Percentiles rank a stretch among this genome's conserved stretches.
Conservation (phyloP, 2,888 invertebrate genomes). For the Ditula angustiorana region DNA sequence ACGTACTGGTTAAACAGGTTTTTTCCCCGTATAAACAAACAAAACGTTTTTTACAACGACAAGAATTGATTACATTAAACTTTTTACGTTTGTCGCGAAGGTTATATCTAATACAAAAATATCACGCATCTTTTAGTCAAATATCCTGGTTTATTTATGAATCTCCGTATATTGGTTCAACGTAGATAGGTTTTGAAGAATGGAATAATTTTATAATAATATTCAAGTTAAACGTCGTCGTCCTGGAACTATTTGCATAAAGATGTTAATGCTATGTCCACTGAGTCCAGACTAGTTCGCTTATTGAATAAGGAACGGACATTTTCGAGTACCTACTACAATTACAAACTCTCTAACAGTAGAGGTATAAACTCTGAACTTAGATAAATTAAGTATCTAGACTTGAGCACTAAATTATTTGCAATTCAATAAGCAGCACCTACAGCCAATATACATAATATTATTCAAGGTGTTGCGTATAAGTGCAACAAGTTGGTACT, state of each 20-base stretch:
- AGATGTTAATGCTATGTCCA: background rate
- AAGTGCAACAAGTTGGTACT: conserved; percentile 55
- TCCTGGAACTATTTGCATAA: conserved; percentile 7
- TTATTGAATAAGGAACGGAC: background rate
- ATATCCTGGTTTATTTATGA: conserved; percentile 30
- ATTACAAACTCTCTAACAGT: conserved; percentile 2
- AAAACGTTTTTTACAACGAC: conserved; percentile 26
- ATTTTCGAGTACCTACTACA: background rate
- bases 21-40: conserved; percentile 32
- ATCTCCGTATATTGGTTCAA: background rate
- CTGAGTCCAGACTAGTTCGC: background rate
- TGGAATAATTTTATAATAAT: background rate
- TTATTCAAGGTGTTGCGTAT: conserved; percentile 61
- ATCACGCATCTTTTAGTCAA: conserved; percentile 6
- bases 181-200: background rate
- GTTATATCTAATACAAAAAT: conserved; percentile 30
- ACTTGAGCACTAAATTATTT: conserved; percentile 25
- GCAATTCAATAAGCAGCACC: conserved; percentile 39
- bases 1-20: conserved; percentile 33
- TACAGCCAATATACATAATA: conserved; percentile 35
- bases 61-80: conserved; percentile 38
- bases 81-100: conserved; percentile 36
- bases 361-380: background rate
- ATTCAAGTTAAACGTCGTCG: background rate
- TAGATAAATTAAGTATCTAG: conserved; percentile 9